Evolutionary conservation across 2,888 invertebrate species (phyloP).

Genomic region (Adelognathus sp.): DNA sequence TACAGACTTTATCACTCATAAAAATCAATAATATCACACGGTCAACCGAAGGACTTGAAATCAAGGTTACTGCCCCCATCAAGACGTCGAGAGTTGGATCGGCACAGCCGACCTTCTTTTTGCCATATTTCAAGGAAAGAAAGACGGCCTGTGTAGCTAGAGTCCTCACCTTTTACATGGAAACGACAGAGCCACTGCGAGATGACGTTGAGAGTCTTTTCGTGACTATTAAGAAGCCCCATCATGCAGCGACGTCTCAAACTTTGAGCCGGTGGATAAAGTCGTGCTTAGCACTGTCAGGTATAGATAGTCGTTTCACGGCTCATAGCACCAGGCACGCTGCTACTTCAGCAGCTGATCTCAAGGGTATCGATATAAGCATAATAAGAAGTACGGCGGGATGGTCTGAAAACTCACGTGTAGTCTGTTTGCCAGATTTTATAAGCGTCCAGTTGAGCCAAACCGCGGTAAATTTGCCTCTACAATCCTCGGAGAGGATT

Average conservation of each 20-base stretch:
- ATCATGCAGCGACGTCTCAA: conserved; percentile 16
- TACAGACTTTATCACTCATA: conserved; percentile 15
- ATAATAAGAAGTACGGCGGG: conserved; percentile 40
- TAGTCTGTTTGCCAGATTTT: conserved; percentile 35
- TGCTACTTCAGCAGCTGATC: conserved; percentile 39
- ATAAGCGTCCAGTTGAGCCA: conserved; percentile 32
- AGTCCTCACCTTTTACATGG: conserved; percentile 5
- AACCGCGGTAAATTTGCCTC: conserved; percentile 3
- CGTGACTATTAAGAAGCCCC: conserved; percentile 45
- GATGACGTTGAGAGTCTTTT: conserved; percentile 15
- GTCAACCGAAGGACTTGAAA: neutral
- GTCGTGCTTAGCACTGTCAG: conserved; percentile 11
- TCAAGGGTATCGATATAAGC: conserved; percentile 28
- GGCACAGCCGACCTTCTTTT: conserved; percentile 15
- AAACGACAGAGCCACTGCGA: conserved; percentile 1
- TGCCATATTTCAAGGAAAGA: conserved; percentile 27
- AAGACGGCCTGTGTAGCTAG: conserved; percentile 15
- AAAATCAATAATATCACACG: neutral
- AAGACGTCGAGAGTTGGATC: conserved; percentile 30
- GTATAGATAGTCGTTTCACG: conserved; percentile 34
- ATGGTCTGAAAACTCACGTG: conserved; percentile 33
- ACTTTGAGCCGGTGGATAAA: conserved; percentile 50
- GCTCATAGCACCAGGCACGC: conserved; percentile 53
- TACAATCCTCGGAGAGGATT: neutral
- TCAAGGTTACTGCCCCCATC: neutral